Percentiles rank a stretch among this genome's conserved stretches.
phyloP scores from a whole-genome alignment of 2,113 vertebrate species.

The Plecotus auritus region DNA sequence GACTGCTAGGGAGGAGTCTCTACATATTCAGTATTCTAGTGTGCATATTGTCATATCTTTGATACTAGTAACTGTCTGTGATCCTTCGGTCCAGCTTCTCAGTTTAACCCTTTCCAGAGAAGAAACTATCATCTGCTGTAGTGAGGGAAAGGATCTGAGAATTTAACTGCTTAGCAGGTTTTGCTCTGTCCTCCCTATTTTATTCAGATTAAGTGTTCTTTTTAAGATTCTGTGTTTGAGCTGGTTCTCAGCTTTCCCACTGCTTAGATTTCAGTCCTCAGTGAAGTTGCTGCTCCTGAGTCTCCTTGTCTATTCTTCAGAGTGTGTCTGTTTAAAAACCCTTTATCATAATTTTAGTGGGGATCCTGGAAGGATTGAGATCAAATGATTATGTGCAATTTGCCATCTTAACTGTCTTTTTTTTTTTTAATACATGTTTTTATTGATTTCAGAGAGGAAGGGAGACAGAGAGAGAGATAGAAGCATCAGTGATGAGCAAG shows the following conservation, averaged over 20 bases:
- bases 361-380: slow-evolving; percentile 29
- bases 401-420: not conserved
- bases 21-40: not conserved
- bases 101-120: not conserved
- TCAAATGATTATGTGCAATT: not conserved
- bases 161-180: not conserved
- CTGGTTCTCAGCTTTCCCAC: not conserved
- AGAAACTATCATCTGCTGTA: not conserved
- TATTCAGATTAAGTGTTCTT: not conserved
- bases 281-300: not conserved
- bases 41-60: not conserved
- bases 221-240: not conserved
- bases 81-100: not conserved
- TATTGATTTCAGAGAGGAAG: too few relatives aligned
- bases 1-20: not conserved
- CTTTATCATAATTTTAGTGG: not conserved
- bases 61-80: not conserved
- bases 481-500: too few relatives aligned
- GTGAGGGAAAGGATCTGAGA: not conserved
- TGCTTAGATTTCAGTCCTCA: not conserved
- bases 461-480: too few relatives aligned
- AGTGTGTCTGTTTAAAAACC: not conserved
- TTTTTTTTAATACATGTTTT: not conserved
- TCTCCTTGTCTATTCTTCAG: not conserved
- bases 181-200: not conserved